Evolutionary conservation across 2,797 vertebrate genomes (phyloP).

Genomic region (Meriones psammophilus): DNA sequence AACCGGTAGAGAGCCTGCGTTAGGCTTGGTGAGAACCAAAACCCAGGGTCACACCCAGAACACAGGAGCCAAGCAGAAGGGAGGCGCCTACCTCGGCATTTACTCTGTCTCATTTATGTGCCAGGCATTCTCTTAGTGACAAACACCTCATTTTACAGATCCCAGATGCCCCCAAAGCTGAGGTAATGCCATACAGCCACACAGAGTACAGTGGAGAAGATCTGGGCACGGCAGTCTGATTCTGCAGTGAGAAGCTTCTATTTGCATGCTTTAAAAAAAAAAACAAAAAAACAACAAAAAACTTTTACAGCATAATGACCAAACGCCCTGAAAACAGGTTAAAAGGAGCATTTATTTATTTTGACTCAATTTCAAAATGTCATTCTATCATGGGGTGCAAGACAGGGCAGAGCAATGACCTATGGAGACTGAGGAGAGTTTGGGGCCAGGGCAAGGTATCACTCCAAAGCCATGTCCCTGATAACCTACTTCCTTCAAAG

Average conservation of each 20-base stretch:
- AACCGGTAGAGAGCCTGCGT: neutral
- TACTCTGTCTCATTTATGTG: neutral
- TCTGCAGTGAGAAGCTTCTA: neutral
- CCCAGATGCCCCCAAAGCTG: neutral
- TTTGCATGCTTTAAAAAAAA: neutral
- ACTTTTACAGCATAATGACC: neutral
- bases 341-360: neutral
- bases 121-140: conserved; percentile 28
- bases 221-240: neutral
- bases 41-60: conserved; percentile 21
- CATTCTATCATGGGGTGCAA: too few species aligned
- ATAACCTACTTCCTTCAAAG: neutral
- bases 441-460: neutral
- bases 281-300: too few species aligned
- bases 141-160: conserved; percentile 26
- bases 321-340: neutral
- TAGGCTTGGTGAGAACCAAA: conserved; percentile 10
- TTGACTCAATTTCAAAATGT: neutral
- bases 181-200: conserved; percentile 33
- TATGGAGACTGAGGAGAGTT: neutral
- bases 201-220: neutral
- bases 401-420: neutral
- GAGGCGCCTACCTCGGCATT: neutral
- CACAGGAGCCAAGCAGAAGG: conserved; percentile 15
- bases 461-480: neutral